These are phyloP conservation scores for Drosophila borealis DNA, from an alignment of 2,888 invertebrate species.

Conservation along the genomic window DNA sequence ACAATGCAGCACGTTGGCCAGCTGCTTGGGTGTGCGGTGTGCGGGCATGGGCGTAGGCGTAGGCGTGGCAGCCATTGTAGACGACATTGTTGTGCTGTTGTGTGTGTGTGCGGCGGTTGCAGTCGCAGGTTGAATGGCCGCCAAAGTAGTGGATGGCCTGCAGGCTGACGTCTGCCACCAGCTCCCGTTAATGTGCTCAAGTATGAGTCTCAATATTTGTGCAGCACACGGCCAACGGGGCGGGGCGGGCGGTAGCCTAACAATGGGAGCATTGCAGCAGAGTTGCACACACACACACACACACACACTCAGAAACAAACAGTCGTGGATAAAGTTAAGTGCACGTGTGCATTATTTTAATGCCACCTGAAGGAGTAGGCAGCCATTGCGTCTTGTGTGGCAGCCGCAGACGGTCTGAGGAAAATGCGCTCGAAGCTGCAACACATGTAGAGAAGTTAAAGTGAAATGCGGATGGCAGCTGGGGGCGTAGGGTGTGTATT, in stretches of 20 bases:
- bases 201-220: conserved; percentile 73
- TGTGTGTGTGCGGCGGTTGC: conserved; percentile 4
- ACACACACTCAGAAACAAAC: conserved; percentile 50
- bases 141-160: conserved; percentile 60
- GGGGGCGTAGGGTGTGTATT: conserved; percentile 49
- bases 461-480: conserved; percentile 3
- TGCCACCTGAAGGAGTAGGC: conserved; percentile 82
- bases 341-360: conserved; percentile 84
- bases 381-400: conserved; percentile 43
- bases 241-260: conserved; percentile 39
- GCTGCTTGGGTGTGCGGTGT: conserved; percentile 4
- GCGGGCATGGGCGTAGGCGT: conserved; percentile 26
- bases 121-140: conserved; percentile 73
- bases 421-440: conserved; percentile 1
- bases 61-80: conserved; percentile 35
- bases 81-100: conserved; percentile 56
- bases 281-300: conserved; percentile 17
- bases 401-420: conserved; percentile 12
- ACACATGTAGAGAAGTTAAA: conserved; percentile 11
- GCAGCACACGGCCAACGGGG: conserved; percentile 11
- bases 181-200: conserved; percentile 66
- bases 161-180: conserved; percentile 37
- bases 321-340: conserved; percentile 82
- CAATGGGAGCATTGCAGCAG: conserved; percentile 51
- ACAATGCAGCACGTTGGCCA: conserved; percentile 64